Base-by-base conservation (phyloP, 2,797 vertebrate genomes). In the Micropoecilia bifurca region DNA sequence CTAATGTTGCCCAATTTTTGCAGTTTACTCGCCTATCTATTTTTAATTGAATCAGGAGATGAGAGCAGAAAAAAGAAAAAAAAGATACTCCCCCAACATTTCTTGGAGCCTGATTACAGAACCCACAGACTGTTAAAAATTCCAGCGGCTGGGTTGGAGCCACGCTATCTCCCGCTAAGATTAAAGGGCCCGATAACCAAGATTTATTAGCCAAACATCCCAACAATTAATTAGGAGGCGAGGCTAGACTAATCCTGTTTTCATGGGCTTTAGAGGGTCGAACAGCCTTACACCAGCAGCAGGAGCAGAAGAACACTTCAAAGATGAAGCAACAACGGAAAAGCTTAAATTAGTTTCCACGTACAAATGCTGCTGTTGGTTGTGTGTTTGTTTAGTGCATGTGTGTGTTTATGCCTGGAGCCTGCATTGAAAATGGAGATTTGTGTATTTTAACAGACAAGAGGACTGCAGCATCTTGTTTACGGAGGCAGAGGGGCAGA, bases 181-280 rank as follows among this genome's bases (percentile, higher is more conserved):
- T 95, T 90, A 92, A 83, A 91, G 85, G 75, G 68, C 69, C 84
- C 92, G 93, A 96, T 96, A 95, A 92, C 91, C 53, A 82, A 90
- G 93, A 96, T 95, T 94, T 95, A 95, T 95, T 94, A 90, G 92
- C 89, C 93, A 92, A 94, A 92, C 92, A 90, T 80, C 81, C 87
- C 53, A 25, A 88, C 89, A 94, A 94, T 95, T 95, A 94, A 95
- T 95, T 95, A 94, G 86, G 87, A 92, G 92, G 83, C 28, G n/a
- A 71, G 77, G 84, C 86, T 78, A 80, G 87, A 91, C 89, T 95
- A 94, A 95, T 94, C 94, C 90, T 89, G 89, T 95, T 95, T 95
- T 91, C 91, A 89, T n/a, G 74, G 87, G 87, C 86, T 89, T 94
- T 88, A 91, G 87, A 20, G 75, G 85, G 90, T 92, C 82, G 90